phyloP scores from a whole-genome alignment of 1,140 invertebrate genomes.

The Drosophila biarmipes region DNA sequence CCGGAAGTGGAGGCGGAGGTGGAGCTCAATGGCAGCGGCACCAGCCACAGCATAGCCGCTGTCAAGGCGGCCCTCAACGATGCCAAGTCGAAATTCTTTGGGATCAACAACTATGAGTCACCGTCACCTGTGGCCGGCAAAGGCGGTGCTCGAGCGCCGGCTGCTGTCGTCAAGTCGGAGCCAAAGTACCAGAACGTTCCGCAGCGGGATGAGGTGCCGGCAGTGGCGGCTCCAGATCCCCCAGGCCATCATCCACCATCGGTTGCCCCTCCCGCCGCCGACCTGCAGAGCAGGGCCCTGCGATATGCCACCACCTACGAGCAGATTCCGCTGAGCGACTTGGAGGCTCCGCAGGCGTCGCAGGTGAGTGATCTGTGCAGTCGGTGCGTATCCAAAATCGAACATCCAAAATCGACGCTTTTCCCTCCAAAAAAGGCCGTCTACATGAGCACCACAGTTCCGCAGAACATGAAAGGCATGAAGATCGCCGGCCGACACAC shows the following conservation, averaged over 20 bases:
- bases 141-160: constrained; percentile 3
- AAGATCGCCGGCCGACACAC: constrained; percentile 88
- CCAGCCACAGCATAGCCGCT: constrained; percentile 77
- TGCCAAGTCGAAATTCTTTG: constrained; percentile 83
- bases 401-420: not conserved
- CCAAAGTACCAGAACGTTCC: constrained; percentile 75
- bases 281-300: constrained; percentile 14
- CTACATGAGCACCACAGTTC: constrained; percentile 88
- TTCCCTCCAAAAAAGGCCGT: constrained; percentile 55
- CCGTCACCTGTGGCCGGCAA: constrained; percentile 2
- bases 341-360: constrained; percentile 67
- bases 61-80: constrained; percentile 77
- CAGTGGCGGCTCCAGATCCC: constrained; percentile 10
- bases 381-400: not conserved
- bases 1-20: constrained; percentile 23
- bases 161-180: constrained; percentile 25
- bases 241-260: not conserved
- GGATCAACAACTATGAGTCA: constrained; percentile 69
- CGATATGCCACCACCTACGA: constrained; percentile 65
- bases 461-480: constrained; percentile 88
- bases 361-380: constrained; percentile 45
- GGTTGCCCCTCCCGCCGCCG: not conserved
- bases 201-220: constrained; percentile 19
- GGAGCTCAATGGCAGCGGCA: constrained; percentile 60
- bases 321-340: constrained; percentile 71